phyloP scores from a whole-genome alignment of 2,888 invertebrate genomes.

The Polietes domitor region DNA sequence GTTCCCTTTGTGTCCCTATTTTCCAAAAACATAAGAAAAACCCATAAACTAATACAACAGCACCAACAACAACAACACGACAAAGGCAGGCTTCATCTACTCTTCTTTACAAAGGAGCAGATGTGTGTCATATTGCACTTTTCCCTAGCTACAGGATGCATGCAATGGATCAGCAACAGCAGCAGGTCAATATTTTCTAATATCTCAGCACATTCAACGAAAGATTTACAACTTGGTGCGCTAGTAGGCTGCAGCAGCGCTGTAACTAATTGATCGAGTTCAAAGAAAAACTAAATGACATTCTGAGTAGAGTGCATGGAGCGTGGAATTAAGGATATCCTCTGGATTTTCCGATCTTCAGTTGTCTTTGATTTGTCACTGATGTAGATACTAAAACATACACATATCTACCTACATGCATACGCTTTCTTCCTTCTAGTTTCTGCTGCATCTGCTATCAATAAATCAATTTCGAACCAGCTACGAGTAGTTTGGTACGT shows the following conservation, averaged over 20 bases:
- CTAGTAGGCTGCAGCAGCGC: neutral
- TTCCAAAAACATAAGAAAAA: constrained; percentile 28
- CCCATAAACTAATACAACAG: constrained; percentile 8
- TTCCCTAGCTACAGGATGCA: constrained; percentile 43
- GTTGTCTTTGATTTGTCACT: constrained; percentile 42
- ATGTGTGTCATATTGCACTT: constrained; percentile 58
- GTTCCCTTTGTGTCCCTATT: constrained; percentile 34
- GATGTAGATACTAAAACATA: too few relatives aligned
- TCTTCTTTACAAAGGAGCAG: constrained; percentile 44
- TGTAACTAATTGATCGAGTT: constrained; percentile 52
- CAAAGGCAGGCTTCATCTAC: neutral
- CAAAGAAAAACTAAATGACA: constrained; percentile 44
- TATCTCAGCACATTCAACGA: neutral
- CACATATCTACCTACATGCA: too few relatives aligned
- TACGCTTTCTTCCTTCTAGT: neutral
- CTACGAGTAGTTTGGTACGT: constrained; percentile 30
- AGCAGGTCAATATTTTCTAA: constrained; percentile 45
- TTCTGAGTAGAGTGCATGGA: constrained; percentile 9
- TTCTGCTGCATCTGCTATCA: constrained; percentile 36
- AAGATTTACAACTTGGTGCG: constrained; percentile 25
- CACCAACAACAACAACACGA: constrained; percentile 24
- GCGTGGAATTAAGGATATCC: constrained; percentile 24
- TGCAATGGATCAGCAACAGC: constrained; percentile 17
- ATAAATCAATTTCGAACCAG: constrained; percentile 39
- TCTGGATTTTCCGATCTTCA: constrained; percentile 2